These are phyloP conservation scores for Timema podura DNA, from an alignment of 2,888 invertebrate genomes.

Conservation along the genomic window DNA sequence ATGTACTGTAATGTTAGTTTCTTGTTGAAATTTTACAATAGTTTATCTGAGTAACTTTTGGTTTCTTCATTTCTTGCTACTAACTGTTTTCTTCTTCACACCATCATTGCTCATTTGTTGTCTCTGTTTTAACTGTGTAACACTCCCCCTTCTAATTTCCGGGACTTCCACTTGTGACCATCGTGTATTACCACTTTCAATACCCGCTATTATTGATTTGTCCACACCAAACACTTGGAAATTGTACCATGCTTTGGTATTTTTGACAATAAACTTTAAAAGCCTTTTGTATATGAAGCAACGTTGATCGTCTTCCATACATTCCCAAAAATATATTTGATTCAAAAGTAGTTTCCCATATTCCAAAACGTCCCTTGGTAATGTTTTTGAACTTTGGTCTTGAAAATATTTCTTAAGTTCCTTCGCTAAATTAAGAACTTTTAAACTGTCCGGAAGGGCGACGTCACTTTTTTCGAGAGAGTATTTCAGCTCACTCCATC, in stretches of 20 bases:
- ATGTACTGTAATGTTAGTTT: too few relatives aligned
- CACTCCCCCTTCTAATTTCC: too few relatives aligned
- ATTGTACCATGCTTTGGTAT: slow-evolving; percentile 19
- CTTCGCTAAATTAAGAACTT: not conserved
- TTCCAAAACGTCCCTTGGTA: not conserved
- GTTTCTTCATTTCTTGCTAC: too few relatives aligned
- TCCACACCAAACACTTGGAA: not conserved
- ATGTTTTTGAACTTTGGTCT: not conserved
- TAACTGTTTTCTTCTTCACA: too few relatives aligned
- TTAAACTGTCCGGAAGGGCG: not conserved
- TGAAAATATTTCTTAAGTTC: slow-evolving; percentile 16
- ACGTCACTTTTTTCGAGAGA: not conserved
- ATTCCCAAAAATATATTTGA: slow-evolving; percentile 5
- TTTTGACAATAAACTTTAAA: not conserved
- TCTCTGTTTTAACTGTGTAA: too few relatives aligned
- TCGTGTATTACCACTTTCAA: too few relatives aligned
- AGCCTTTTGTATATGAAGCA: not conserved
- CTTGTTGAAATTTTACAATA: too few relatives aligned
- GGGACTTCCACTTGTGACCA: too few relatives aligned
- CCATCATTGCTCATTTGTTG: too few relatives aligned
- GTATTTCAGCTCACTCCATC: not conserved
- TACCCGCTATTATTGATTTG: too few relatives aligned
- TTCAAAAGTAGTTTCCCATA: slow-evolving; percentile 1
- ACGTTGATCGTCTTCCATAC: not conserved
- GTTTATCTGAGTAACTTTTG: too few relatives aligned